Conservation (phyloP, 2,888 invertebrate genomes). For the Apodemia duryi region DNA sequence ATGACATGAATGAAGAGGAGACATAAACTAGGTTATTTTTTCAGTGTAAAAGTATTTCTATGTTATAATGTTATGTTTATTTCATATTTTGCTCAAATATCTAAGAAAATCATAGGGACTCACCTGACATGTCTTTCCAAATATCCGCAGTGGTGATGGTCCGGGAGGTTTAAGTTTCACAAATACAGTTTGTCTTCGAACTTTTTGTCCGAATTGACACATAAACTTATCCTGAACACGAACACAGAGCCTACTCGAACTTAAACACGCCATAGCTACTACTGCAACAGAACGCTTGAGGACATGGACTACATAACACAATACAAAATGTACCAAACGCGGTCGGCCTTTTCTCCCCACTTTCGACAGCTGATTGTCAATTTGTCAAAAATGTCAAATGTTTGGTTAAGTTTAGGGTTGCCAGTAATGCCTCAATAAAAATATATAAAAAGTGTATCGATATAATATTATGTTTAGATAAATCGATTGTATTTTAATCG, state of each 20-base stretch:
- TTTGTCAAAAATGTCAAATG: slow-evolving; percentile 29
- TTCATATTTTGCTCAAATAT: slow-evolving; percentile 17
- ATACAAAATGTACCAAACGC: slow-evolving; percentile 59
- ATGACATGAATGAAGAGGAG: slow-evolving; percentile 12
- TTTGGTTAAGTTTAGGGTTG: neutral
- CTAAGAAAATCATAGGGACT: slow-evolving; percentile 34
- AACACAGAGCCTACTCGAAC: slow-evolving; percentile 90
- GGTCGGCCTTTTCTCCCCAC: slow-evolving; percentile 74
- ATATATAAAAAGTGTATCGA: too few relatives aligned
- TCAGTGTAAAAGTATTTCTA: neutral
- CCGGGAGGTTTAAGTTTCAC: slow-evolving; percentile 84
- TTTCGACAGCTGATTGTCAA: slow-evolving; percentile 77
- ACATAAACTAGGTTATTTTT: slow-evolving; percentile 15
- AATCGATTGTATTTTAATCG: too few relatives aligned
- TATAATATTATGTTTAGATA: too few relatives aligned
- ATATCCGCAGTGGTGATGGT: slow-evolving; percentile 77
- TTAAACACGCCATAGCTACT: slow-evolving; percentile 90
- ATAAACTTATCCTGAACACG: slow-evolving; percentile 88
- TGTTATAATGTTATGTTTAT: neutral
- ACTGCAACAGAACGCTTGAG: slow-evolving; percentile 83
- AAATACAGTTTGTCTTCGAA: slow-evolving; percentile 84
- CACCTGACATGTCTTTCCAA: slow-evolving; percentile 76
- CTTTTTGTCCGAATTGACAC: slow-evolving; percentile 87
- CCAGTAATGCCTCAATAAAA: neutral
- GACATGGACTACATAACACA: slow-evolving; percentile 75